phyloP scores from a whole-genome alignment of 1,140 invertebrate species.

The Drosophila arizonae region DNA sequence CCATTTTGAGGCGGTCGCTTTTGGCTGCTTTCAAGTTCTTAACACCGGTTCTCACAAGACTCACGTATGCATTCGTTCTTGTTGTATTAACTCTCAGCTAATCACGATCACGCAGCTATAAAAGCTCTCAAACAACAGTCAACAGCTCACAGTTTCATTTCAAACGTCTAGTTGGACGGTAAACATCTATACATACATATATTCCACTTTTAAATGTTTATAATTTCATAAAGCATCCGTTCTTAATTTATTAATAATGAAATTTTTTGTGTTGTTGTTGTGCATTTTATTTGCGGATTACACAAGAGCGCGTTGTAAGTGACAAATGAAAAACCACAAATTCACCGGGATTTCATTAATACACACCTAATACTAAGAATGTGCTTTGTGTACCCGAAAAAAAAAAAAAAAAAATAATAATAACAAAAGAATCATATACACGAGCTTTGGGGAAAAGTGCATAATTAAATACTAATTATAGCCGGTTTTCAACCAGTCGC shows the following conservation, averaged over 20 bases:
- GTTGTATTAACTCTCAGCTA: slow-evolving; percentile 15
- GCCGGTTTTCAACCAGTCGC: slow-evolving; percentile 35
- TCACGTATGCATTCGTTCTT: slow-evolving; percentile 25
- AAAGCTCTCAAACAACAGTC: slow-evolving; percentile 12
- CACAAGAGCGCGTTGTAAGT: slow-evolving; percentile 45
- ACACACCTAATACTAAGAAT: background rate
- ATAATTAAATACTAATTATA: slow-evolving; percentile 37
- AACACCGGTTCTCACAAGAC: slow-evolving; percentile 32
- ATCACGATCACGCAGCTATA: slow-evolving; percentile 30
- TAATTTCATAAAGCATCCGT: background rate
- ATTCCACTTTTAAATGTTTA: background rate
- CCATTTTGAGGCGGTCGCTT: slow-evolving; percentile 12
- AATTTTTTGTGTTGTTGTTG: slow-evolving; percentile 27
- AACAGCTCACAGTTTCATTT: slow-evolving; percentile 34
- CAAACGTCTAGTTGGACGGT: background rate
- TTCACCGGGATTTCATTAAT: slow-evolving; percentile 3
- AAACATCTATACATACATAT: background rate
- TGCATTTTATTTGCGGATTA: slow-evolving; percentile 36
- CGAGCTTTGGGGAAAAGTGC: slow-evolving; percentile 4
- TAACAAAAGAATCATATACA: slow-evolving; percentile 8
- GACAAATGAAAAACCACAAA: slow-evolving; percentile 5
- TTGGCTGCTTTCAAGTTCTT: slow-evolving; percentile 17
- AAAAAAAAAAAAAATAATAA: slow-evolving; percentile 21
- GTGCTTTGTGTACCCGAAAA: background rate
- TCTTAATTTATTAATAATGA: slow-evolving; percentile 24